Evolutionary conservation across 2,888 invertebrate genomes (phyloP), one percentile per base, ranked within the genome.

Genomic region (Sclerodermus sp.): DNA sequence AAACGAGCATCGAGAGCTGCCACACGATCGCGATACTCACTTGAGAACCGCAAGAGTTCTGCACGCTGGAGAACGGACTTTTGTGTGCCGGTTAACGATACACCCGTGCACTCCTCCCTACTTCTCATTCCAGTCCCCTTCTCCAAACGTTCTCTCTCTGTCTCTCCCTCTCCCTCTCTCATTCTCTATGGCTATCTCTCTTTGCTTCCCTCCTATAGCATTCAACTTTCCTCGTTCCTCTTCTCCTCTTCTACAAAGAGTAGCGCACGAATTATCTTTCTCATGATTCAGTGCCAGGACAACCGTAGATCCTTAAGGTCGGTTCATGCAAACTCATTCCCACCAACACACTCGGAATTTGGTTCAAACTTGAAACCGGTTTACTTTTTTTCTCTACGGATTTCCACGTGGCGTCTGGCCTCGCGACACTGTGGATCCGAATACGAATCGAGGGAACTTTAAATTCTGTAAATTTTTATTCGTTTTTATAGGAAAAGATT

Each of bases 61-160:
- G 50, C 56, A 50, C 54, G 60, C 53, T 60, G 63, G 58, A 63
- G 62, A 63, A 63, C 54, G 60, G 53, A 37, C 55, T 50, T 45
- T 47, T 54, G 51, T 44, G 51, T 57, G 54, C 55, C 50, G 49
- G 62, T 62, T 57, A 56, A 53, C 61, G 61, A 61, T 62, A 56
- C 54, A 51, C 18, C 38, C 23, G 42, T 50, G 42, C 52, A 42
- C 46, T 41, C 46, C 31, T 46, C 53, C 58, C 55, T 49, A 31
- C n/a, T 32, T 32, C 43, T 16, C 16, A n/a, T 23, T 43, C 53
- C 47, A 51, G 13, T 38, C 16, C 43, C 49, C 49, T n/a, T n/a
- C n/a, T n/a, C n/a, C n/a, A n/a, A n/a, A n/a, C 36, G 45, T 30
- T 34, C 46, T 42, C n/a, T 10, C 14, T 41, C 17, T 38, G n/a